Percentiles rank a stretch among this genome's conserved stretches.
These are phyloP conservation scores for Myiagra hebetior DNA, from an alignment of 2,113 vertebrate genomes.

Conservation along the genomic window DNA sequence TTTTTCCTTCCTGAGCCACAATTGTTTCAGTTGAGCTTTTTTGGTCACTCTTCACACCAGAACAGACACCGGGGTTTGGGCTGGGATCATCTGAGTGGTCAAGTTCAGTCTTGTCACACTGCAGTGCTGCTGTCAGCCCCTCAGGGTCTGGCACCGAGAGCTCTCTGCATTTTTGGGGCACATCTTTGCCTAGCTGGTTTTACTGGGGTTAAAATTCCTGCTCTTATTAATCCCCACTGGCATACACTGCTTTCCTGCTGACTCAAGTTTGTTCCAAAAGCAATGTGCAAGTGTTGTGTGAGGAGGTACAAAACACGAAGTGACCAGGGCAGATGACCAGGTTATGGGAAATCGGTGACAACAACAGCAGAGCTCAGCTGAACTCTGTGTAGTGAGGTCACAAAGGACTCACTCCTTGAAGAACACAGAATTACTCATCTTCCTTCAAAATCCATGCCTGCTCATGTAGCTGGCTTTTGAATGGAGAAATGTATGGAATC, in stretches of 20 bases:
- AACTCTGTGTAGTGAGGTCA: neutral
- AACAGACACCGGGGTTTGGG: neutral
- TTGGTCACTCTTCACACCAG: neutral
- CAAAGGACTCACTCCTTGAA: neutral
- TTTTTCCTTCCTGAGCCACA: neutral
- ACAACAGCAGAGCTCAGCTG: neutral
- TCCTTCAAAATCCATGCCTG: neutral
- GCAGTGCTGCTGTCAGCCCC: neutral
- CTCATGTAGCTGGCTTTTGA: neutral
- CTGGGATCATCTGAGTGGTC: neutral
- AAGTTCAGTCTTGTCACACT: neutral
- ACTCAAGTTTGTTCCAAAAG: neutral
- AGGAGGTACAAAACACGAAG: neutral
- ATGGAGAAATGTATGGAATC: neutral
- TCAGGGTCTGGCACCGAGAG: neutral
- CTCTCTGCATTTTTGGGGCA: neutral
- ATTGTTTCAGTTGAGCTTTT: neutral
- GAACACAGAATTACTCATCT: neutral
- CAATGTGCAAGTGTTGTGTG: neutral
- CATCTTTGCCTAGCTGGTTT: conserved; percentile 42
- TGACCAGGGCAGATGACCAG: neutral
- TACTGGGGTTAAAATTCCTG: neutral
- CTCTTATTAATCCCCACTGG: neutral
- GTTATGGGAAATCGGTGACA: neutral
- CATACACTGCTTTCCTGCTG: neutral